Evolutionary conservation across 2,888 invertebrate genomes (phyloP).

Genomic region (Cheilosia soror): DNA sequence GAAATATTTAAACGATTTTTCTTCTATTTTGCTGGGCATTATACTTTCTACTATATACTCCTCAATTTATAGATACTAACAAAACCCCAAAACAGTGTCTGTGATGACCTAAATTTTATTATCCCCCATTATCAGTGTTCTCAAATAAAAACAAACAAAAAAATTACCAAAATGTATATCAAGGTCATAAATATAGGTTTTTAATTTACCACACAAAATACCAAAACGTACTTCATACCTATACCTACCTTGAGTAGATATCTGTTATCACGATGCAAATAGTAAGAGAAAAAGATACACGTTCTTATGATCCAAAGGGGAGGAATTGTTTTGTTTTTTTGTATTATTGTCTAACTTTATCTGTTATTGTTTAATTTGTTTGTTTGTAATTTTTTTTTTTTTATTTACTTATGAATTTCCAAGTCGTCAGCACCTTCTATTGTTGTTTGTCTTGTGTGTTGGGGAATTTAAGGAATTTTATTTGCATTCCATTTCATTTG

Average conservation of each 20-base stretch:
- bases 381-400: constrained; percentile 4
- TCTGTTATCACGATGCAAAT: constrained; percentile 44
- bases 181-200: constrained; percentile 37
- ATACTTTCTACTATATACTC: background rate
- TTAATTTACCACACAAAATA: background rate
- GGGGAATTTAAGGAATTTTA: constrained; percentile 66
- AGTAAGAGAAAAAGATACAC: constrained; percentile 19
- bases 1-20: constrained; percentile 29
- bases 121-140: constrained; percentile 40
- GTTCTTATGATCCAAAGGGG: background rate
- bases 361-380: constrained; percentile 29
- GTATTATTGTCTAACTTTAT: constrained; percentile 28
- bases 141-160: constrained; percentile 6
- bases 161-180: constrained; percentile 27
- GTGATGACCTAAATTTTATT: constrained; percentile 55
- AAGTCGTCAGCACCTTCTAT: constrained; percentile 43
- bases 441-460: constrained; percentile 30
- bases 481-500: constrained; percentile 50
- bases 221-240: background rate
- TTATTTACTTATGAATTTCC: constrained; percentile 36
- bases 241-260: constrained; percentile 22
- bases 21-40: background rate
- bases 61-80: constrained; percentile 2
- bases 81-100: constrained; percentile 10
- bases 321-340: background rate